Conservation (phyloP, 2,797 vertebrate genomes). For the Propithecus perrieri region DNA sequence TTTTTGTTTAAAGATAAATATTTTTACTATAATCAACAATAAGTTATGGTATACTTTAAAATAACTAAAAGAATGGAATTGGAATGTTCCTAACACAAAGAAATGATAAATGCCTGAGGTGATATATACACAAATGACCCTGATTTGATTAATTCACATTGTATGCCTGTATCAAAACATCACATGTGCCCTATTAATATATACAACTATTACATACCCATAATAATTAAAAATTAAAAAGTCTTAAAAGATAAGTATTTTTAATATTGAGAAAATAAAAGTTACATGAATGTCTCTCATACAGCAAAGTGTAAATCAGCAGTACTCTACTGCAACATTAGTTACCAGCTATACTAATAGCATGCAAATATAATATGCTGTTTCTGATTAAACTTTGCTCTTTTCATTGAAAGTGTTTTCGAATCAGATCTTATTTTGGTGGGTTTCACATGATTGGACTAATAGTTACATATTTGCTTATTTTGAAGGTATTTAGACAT, state of each 20-base stretch:
- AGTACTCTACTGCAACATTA: too few relatives aligned
- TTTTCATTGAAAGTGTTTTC: neutral
- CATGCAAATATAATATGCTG: neutral
- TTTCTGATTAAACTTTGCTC: neutral
- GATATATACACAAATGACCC: too few relatives aligned
- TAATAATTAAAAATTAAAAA: too few relatives aligned
- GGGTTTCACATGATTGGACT: neutral
- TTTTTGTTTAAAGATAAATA: conserved; percentile 35
- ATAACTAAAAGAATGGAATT: too few relatives aligned
- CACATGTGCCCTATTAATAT: too few relatives aligned
- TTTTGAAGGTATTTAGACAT: neutral
- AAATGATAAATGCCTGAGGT: too few relatives aligned
- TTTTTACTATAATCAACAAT: neutral
- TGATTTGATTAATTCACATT: too few relatives aligned
- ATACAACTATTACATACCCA: too few relatives aligned
- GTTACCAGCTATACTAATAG: accelerated
- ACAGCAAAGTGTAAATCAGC: neutral
- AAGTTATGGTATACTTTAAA: too few relatives aligned
- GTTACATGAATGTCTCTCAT: neutral
- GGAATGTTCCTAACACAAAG: too few relatives aligned
- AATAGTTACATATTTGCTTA: neutral
- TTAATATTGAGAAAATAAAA: conserved; percentile 11
- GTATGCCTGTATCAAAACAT: too few relatives aligned
- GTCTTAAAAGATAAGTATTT: neutral
- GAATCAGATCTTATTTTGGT: neutral